A percentile compares a stretch with the other conserved stretches of the same genome.
Conservation (phyloP, 2,113 vertebrate genomes). For the Petaurus breviceps region DNA sequence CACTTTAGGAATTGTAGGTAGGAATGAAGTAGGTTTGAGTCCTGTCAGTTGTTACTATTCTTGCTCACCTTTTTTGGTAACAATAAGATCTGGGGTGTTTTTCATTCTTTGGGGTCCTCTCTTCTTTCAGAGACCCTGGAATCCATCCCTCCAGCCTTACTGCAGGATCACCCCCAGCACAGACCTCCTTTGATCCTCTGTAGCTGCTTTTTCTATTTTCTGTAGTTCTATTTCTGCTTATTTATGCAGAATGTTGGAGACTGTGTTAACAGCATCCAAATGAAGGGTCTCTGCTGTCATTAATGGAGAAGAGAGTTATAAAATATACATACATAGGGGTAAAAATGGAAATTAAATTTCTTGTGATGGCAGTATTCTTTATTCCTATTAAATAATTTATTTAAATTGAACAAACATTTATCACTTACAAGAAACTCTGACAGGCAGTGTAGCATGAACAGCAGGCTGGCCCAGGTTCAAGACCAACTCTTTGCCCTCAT, state of each 20-base stretch:
- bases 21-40: background rate
- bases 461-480: background rate
- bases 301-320: background rate
- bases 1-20: background rate
- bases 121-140: background rate
- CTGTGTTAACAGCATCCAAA: background rate
- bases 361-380: background rate
- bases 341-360: background rate
- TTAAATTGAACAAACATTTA: background rate
- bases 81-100: background rate
- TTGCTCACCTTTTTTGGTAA: background rate
- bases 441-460: background rate
- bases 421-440: background rate
- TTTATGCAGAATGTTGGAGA: background rate
- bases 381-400: background rate
- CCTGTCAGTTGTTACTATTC: background rate
- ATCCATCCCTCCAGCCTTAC: background rate
- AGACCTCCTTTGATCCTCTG: background rate
- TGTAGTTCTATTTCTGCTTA: background rate
- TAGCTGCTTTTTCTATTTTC: background rate
- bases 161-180: background rate
- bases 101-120: background rate
- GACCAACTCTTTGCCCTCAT: background rate
- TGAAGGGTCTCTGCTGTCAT: background rate
- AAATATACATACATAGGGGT: background rate